Percentiles rank a stretch among this genome's conserved stretches.
Conservation (phyloP, 2,888 invertebrate species). For the Catocala sponsa region DNA sequence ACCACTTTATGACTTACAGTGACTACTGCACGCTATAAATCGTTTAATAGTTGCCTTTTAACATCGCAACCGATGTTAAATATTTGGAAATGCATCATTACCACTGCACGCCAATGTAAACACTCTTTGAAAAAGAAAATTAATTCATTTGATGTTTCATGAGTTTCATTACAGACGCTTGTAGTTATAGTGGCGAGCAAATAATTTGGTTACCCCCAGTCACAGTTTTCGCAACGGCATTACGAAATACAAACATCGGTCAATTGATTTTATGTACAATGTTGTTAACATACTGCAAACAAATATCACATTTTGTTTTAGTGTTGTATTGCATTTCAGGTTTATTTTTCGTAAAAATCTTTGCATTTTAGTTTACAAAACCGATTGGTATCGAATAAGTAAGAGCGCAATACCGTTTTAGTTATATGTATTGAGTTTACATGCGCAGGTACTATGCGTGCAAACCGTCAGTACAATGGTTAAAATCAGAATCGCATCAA, state of each 20-base stretch:
- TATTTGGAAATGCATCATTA: slow-evolving; percentile 1
- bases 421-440: too few species aligned
- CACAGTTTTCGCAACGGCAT: slow-evolving; percentile 38
- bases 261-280: slow-evolving; percentile 20
- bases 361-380: too few species aligned
- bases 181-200: slow-evolving; percentile 32
- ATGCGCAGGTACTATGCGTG: too few species aligned
- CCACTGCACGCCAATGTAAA: neutral
- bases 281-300: slow-evolving; percentile 11
- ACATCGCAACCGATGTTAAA: slow-evolving; percentile 2
- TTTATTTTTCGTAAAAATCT: neutral
- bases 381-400: too few species aligned
- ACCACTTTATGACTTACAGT: too few species aligned
- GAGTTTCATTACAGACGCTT: slow-evolving; percentile 17
- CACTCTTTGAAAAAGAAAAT: slow-evolving; percentile 17
- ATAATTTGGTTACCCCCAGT: slow-evolving; percentile 40
- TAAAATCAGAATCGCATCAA: too few species aligned
- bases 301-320: slow-evolving; percentile 3
- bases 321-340: neutral
- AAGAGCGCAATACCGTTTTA: too few species aligned
- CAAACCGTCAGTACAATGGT: too few species aligned
- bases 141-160: slow-evolving; percentile 14
- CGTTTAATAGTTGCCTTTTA: neutral
- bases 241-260: slow-evolving; percentile 20
- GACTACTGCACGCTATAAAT: too few species aligned